These are phyloP conservation scores for Hydrochoerus hydrochaeris DNA, from an alignment of 2,113 vertebrate species.

Conservation along the genomic window DNA sequence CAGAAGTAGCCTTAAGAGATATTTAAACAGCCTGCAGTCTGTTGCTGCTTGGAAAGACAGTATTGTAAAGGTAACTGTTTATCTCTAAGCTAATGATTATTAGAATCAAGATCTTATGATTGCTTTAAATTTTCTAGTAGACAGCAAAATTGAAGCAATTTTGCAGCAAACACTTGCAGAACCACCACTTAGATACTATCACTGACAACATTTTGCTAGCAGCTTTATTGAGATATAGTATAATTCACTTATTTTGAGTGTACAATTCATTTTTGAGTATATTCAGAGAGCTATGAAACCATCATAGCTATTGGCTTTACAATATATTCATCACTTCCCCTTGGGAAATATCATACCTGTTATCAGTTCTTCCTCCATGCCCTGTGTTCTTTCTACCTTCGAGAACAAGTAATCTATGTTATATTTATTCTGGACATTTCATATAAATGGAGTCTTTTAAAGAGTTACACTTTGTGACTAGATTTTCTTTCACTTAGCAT, in stretches of 20 bases:
- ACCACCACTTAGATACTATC: neutral
- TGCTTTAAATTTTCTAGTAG: conserved; percentile 10
- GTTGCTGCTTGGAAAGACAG: neutral
- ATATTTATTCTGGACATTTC: neutral
- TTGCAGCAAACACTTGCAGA: neutral
- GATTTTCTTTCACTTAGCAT: neutral
- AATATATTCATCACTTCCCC: neutral
- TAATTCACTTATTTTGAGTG: neutral
- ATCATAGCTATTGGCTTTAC: neutral
- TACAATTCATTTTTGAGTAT: neutral
- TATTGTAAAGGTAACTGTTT: neutral
- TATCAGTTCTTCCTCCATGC: too few species aligned
- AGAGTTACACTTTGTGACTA: neutral
- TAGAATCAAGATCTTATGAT: neutral
- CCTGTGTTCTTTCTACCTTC: neutral
- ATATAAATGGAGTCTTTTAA: neutral
- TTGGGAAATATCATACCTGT: neutral
- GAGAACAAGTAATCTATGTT: neutral
- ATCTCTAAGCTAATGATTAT: neutral
- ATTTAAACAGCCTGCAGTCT: neutral
- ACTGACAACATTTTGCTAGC: neutral
- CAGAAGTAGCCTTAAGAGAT: neutral
- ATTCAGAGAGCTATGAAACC: neutral
- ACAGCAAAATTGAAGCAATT: neutral
- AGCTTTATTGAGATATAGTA: neutral